Base-by-base conservation (phyloP, 2,797 vertebrate species). In the Toxotes lorentzi region DNA sequence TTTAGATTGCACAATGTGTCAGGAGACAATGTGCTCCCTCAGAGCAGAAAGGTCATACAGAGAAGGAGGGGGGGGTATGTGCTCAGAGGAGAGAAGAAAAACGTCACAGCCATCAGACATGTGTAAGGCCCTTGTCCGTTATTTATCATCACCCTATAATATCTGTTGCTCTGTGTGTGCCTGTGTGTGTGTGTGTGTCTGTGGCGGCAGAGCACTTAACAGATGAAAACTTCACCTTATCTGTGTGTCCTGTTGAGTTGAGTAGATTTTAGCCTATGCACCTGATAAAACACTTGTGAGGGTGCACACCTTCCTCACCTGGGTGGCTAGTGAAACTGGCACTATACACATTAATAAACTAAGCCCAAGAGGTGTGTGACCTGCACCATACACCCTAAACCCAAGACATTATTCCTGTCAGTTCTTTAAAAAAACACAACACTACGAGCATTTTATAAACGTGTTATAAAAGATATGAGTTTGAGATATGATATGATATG, bases 121-220 rank as follows among this genome's bases (percentile, higher is more conserved):
- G 92, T 89, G 91, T 86, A 70, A 72, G 91, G 78, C 92, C 94
- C 89, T 94, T 94, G 94, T 96, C 85, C 83, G 89, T 88, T 27
- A 87, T 89, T 90, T 95, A 95, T 97, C 97, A 97, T 94, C 97
- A 96, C 96, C 91, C 90, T 86, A 84, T 73, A 97, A 97, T 97
- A 96, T 93, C 85, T 85, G 59, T 77, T 48, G 75, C 56, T 73
- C 24, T 27, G 48, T 57, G 73, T 75, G 76, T 78, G 76, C 63
- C 11, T 30, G 35, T 17, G 43, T 56, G 21, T 43, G 58, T 12
- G 38, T 54, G 27, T 38, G 61, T 16, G 23, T 57, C 43, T 68
- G 71, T 17, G 64, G 54, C 69, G 48, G 72, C 53, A 59, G 76
- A 78, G 71, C 82, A 79, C 78, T 88, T 86, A 85, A 85, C 84